Evolutionary conservation across 23 tunicate species (phyloP), one percentile per base, ranked within the genome.

Genomic region (Pegea sp.): DNA sequence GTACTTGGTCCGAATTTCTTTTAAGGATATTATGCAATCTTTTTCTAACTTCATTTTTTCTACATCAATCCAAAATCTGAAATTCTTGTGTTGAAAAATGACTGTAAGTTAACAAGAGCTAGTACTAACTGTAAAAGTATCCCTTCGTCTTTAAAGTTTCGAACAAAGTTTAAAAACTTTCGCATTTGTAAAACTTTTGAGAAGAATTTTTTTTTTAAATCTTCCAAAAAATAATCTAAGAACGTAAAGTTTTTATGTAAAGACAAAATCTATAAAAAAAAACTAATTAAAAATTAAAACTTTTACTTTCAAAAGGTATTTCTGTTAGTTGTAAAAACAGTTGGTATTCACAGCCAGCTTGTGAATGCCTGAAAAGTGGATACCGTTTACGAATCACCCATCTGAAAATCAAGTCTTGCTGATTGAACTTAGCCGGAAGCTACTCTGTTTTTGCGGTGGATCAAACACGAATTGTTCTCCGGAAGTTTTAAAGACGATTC

Each of bases 61-160:
- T 0, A 57, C 88, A 29, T 76, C 88, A 42, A 68, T 61, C 88
- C 88, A 76, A 57, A 68, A 76, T 38, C 78, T 62, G 27, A 68
- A 53, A 54, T 64, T 43, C 21, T 30, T 8, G 46, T 38, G 13
- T 11, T 38, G 11, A 8, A 38, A 38, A 8, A 16, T 38, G 11
- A 38, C 46, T 38, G 46, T 38, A n/a, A n/a, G n/a, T 16, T 38
- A 16, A 38, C 11, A 11, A 38, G 46, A 8, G 11, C 46, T 38
- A 38, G 46, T 38, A 8, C 46, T 50, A 50, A 16, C 21, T 19
- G n/a, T 6, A 50, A 50, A 24, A 56, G 30, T 30, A 56, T 25
- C 16, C 61, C 3, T n/a, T 28, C 31, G 20, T 56, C 61, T 33
- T 22, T 33, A 2, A 55, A 42, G 20, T 32, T 44, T 42, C 42